Evolutionary conservation across 2,888 invertebrate species (phyloP).

Genomic region (Gisinianus flammeolus): DNA sequence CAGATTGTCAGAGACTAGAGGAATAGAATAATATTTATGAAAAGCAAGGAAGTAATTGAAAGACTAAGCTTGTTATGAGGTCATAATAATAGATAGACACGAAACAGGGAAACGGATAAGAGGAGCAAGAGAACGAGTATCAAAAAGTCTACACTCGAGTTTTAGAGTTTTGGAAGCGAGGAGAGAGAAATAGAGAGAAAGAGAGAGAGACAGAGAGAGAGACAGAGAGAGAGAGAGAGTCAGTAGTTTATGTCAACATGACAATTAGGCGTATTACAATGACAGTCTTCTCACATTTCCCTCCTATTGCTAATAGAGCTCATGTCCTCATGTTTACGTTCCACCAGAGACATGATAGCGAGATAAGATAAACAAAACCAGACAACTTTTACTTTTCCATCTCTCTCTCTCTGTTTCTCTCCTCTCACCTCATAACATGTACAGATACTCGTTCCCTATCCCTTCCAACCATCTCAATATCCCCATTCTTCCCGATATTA

Average conservation of each 20-base stretch:
- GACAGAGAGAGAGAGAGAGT: constrained; percentile 3
- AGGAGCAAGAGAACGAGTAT: too few species aligned
- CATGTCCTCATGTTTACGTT: constrained; percentile 37
- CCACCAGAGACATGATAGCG: constrained; percentile 24
- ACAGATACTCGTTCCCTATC: too few species aligned
- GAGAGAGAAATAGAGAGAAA: constrained; percentile 15
- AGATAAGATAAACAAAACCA: constrained; percentile 38
- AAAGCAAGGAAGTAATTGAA: constrained; percentile 32
- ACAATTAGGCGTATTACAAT: constrained; percentile 33
- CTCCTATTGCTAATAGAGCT: constrained; percentile 29
- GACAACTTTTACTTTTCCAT: background rate
- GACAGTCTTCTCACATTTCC: constrained; percentile 29
- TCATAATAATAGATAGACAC: constrained; percentile 29
- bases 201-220: too few species aligned
- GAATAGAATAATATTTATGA: constrained; percentile 41
- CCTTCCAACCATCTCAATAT: background rate
- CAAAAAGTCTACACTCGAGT: too few species aligned
- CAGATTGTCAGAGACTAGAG: constrained; percentile 30
- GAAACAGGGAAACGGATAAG: too few species aligned
- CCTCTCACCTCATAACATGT: background rate
- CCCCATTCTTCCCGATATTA: too few species aligned
- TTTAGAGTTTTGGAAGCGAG: too few species aligned
- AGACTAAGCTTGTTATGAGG: constrained; percentile 37
- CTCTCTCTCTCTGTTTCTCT: background rate
- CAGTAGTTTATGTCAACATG: constrained; percentile 34